These are phyloP conservation scores for Osmerus eperlanus DNA, from an alignment of 2,113 vertebrate genomes.

Conservation along the genomic window DNA sequence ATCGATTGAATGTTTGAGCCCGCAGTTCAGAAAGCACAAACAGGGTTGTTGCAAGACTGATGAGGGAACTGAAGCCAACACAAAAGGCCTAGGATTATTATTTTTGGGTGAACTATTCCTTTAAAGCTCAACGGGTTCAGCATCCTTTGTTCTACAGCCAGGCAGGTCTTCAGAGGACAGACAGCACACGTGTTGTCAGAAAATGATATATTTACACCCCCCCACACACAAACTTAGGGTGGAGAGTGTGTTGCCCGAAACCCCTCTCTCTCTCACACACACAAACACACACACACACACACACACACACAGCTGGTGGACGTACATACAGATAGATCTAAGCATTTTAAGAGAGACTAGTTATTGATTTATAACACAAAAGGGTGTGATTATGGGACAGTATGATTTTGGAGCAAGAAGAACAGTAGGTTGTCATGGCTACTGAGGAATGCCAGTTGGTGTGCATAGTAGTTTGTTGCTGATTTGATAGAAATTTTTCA, in stretches of 20 bases:
- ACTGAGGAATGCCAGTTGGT: background rate
- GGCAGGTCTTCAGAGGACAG: constrained; percentile 11
- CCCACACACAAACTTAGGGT: background rate
- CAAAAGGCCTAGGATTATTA: too few relatives aligned
- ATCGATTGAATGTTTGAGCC: too few relatives aligned
- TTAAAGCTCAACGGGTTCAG: background rate
- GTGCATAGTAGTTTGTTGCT: background rate
- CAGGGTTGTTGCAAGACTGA: too few relatives aligned
- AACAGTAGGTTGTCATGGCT: constrained; percentile 3
- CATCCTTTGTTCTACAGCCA: background rate
- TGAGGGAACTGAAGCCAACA: too few relatives aligned
- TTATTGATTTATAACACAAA: constrained; percentile 24
- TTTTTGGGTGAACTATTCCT: background rate
- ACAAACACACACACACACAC: background rate
- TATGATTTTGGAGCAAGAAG: constrained; percentile 3
- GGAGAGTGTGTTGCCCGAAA: too few relatives aligned
- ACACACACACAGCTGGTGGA: background rate
- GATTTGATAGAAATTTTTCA: background rate
- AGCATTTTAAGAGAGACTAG: too few relatives aligned
- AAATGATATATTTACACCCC: background rate
- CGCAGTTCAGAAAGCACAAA: too few relatives aligned
- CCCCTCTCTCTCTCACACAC: too few relatives aligned
- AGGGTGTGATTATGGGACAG: background rate
- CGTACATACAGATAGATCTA: background rate
- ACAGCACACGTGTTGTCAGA: background rate